Conservation (phyloP, 2,113 vertebrate species). For the Galbula dea region DNA sequence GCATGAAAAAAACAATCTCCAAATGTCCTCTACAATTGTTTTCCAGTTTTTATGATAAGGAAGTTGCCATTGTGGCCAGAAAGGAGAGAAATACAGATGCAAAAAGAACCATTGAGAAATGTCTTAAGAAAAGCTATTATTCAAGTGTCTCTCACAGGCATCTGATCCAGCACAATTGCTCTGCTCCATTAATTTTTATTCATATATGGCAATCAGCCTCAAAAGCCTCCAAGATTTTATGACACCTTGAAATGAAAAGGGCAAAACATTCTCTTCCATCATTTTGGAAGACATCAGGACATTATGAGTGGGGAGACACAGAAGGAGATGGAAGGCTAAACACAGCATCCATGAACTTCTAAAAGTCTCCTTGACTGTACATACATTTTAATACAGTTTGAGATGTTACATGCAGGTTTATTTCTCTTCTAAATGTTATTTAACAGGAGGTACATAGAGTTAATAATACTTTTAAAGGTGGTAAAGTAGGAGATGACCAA, state of each 20-base stretch:
- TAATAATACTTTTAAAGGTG: neutral
- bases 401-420: neutral
- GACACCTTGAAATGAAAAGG: neutral
- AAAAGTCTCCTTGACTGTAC: neutral
- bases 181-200: slow-evolving; percentile 22
- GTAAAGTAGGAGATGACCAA: neutral
- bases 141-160: neutral
- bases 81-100: neutral
- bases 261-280: neutral
- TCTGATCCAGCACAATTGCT: neutral
- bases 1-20: neutral
- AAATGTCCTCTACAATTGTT: neutral
- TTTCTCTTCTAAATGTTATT: neutral
- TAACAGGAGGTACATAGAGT: neutral
- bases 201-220: neutral
- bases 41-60: neutral
- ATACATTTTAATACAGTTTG: neutral
- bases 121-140: neutral
- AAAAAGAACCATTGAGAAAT: neutral
- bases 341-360: neutral
- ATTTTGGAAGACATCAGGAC: neutral
- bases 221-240: neutral
- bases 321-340: neutral
- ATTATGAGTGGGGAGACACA: neutral
- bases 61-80: neutral